Evolutionary conservation across 2,113 vertebrate species (phyloP), one percentile per base, ranked within the genome.

Genomic region (Asarcornis scutulata): DNA sequence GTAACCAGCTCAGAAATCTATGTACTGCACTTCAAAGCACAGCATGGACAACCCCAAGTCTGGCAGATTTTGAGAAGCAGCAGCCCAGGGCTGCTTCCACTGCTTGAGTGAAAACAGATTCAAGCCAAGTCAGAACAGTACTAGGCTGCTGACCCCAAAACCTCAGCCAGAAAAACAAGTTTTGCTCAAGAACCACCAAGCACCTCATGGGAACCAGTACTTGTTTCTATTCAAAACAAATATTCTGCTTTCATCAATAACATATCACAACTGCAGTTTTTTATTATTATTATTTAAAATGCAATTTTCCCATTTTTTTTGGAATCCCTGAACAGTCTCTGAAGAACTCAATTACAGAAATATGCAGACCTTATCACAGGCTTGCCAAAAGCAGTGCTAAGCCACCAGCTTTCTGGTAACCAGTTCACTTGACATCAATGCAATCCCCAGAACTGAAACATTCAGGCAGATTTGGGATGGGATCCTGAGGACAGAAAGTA

Each of bases 141-240:
- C 14, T 22, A 14, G 0, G 0, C 17, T 89, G 69, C 26, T 48
- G 5, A 73, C 11, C 27, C 21, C 67, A 73, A 27, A 72, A 73
- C 32, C 36, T 44, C 44, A 76, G 12, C 18, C 32, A 36, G 0
- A 31, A n/a, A 29, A 13, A 3, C 0, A 68, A 63, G 2, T 18
- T 62, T 48, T 23, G 48, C 21, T 7, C 32, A 21, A 86, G 58
- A 96, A 16, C 5, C 17, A 64, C 3, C 0, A 1, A 85, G 16
- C 9, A 86, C 21, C 68, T 58, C 17, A 13, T 4, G 1, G 13
- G 9, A 71, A 67, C 13, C 22, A 17, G 11, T n/a, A n/a, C 11
- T 58, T 48, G 13, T 34, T 94, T 71, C 18, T 13, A 46, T 23
- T 0, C 31, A 59, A 69, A 55, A 31, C 4, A 66, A 3, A 56